A percentile compares a stretch with the other conserved stretches of the same genome.
These are phyloP conservation scores for Scaptomyza reducta DNA, from an alignment of 2,888 invertebrate genomes.

Conservation along the genomic window DNA sequence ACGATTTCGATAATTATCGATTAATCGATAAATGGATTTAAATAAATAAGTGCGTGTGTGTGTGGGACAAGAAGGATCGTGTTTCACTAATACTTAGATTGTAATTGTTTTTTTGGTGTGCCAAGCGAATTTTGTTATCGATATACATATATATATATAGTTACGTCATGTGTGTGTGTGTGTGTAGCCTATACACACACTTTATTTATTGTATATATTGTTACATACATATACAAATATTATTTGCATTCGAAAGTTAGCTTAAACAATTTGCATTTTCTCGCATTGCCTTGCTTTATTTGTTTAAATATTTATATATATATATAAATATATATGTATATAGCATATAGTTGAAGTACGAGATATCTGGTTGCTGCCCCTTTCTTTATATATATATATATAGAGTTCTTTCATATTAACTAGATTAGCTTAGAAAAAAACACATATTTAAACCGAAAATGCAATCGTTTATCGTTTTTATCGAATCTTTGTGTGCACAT, in stretches of 20 bases:
- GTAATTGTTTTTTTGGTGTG: conserved; percentile 28
- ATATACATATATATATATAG: conserved; percentile 10
- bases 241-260: conserved; percentile 11
- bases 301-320: conserved; percentile 9
- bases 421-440: conserved; percentile 36
- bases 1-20: conserved; percentile 29
- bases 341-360: conserved; percentile 34
- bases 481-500: conserved; percentile 23
- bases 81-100: conserved; percentile 36
- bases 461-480: conserved; percentile 14
- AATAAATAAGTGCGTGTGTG: conserved; percentile 11
- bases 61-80: conserved; percentile 17
- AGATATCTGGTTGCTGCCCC: conserved; percentile 40
- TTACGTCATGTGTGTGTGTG: conserved; percentile 23
- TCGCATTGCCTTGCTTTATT: conserved; percentile 36
- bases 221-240: conserved; percentile 32
- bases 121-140: conserved; percentile 59
- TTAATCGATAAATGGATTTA: conserved; percentile 8
- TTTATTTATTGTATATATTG: conserved; percentile 4
- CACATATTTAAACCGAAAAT: conserved; percentile 34
- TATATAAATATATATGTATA: conserved; percentile 31
- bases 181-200: conserved; percentile 25
- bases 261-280: conserved; percentile 38
- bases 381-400: conserved; percentile 17
- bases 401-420: conserved; percentile 30